Evolutionary conservation across 1,140 invertebrate species (phyloP), one percentile per base, ranked within the genome.

Genomic region (Venturia canescens): DNA sequence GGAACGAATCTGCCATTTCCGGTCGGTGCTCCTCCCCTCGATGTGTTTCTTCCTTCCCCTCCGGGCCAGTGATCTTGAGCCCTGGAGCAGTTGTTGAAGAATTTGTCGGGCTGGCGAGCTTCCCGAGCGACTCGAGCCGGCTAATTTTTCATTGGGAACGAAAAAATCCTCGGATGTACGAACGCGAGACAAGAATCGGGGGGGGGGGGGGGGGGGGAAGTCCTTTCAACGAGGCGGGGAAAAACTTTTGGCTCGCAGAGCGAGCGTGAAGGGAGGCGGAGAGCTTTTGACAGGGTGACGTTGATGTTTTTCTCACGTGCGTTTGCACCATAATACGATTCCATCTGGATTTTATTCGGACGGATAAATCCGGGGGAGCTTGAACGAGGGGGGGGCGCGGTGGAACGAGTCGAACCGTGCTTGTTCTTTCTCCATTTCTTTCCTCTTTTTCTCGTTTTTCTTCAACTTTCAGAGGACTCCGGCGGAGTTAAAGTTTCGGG

Each of bases 401-500:
- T 4, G 53, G 53, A 23, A 57, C 18, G 21, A 21, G 53, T n/a
- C 53, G 21, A 57, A 57, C 4, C 34, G 18, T 74, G 29, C 44
- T 15, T 31, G 50, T 57, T 27, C 16, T 57, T 74, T 18, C 26
- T 72, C 3, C 21, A 13, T 53, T 29, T 23, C 26, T 29, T 53
- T 27, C 23, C 1, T 27, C 60, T 13, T 27, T 9, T 23, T 63
- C 60, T 27, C 60, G 11, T 34, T 74, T 66, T 50, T 79, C 38
- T 71, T 44, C 29, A 13, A 23, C 23, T 26, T 63, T 11, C n/a
- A 23, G 60, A 53, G 69, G 26, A 16, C 21, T 69, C 16, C 18
- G 7, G 5, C n/a, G 66, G 18, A 69, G 29, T 3, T 16, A 77
- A 81, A 81, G 66, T 81, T 81, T 81, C 75, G 66, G 57, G 53